phyloP scores from a whole-genome alignment of 2,797 vertebrate genomes.

The Anas capensis region DNA sequence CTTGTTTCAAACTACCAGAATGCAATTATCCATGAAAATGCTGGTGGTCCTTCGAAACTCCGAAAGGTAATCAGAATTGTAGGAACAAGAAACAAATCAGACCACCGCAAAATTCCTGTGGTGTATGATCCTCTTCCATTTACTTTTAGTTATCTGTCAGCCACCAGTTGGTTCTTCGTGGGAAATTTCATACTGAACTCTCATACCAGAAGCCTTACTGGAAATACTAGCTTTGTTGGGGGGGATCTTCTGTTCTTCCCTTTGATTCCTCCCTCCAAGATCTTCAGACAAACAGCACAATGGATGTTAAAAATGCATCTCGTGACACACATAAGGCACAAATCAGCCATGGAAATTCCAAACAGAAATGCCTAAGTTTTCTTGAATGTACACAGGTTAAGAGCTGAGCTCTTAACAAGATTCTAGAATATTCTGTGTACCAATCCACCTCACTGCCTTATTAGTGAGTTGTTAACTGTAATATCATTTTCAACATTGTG shows the following conservation, averaged over 20 bases:
- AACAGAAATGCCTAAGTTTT: not conserved
- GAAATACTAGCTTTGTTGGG: not conserved
- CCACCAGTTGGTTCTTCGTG: not conserved
- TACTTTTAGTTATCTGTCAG: not conserved
- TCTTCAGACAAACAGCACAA: not conserved
- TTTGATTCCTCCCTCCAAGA: not conserved
- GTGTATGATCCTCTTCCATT: not conserved
- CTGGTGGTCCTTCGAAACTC: not conserved
- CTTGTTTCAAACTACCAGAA: not conserved
- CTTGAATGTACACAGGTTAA: not conserved
- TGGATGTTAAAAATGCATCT: not conserved
- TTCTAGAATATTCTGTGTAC: not conserved
- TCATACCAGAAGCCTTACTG: not conserved
- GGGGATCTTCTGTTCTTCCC: not conserved
- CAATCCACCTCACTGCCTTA: not conserved
- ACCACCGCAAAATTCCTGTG: not conserved
- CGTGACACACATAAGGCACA: not conserved
- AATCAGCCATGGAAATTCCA: not conserved
- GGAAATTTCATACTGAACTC: not conserved
- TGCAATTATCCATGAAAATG: not conserved
- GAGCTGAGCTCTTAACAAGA: not conserved
- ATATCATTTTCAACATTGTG: not conserved
- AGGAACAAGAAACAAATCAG: not conserved
- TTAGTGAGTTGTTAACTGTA: not conserved
- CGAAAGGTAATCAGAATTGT: not conserved